Conservation (phyloP, 2,797 vertebrate species). For the Sorex maritimensis region DNA sequence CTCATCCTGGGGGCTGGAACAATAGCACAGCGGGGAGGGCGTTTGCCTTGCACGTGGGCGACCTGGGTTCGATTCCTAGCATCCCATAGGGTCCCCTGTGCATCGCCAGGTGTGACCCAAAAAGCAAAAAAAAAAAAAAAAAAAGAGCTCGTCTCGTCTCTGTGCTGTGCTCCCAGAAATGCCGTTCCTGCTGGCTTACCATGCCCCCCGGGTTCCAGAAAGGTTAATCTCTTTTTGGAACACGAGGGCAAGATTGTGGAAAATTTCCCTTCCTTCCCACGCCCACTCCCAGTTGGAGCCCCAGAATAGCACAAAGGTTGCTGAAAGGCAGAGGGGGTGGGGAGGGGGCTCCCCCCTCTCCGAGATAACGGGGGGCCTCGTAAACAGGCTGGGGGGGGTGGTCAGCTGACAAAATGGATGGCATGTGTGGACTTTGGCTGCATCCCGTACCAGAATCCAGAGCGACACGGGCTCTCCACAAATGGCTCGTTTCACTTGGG, state of each 20-base stretch:
- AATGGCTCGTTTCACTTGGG: constrained; percentile 3
- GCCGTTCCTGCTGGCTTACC: constrained; percentile 16
- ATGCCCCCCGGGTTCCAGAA: neutral
- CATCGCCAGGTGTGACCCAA: too few relatives aligned
- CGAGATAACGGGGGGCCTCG: neutral
- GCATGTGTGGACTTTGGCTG: constrained; percentile 2
- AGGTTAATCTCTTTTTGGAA: constrained; percentile 52
- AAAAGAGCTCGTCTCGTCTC: neutral
- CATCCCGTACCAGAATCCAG: neutral
- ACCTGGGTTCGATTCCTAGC: too few relatives aligned
- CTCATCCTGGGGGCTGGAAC: neutral
- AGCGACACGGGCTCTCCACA: neutral
- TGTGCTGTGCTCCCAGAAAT: neutral
- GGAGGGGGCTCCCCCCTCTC: neutral
- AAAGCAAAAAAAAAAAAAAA: too few relatives aligned
- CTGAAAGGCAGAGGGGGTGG: neutral
- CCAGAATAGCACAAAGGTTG: neutral
- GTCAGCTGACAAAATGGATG: neutral
- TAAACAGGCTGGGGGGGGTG: constrained; percentile 3
- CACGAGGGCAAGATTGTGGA: neutral
- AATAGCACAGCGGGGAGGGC: too few relatives aligned
- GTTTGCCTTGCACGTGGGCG: too few relatives aligned
- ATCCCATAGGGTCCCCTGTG: too few relatives aligned
- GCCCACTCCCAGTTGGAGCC: neutral
- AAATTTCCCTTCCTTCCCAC: constrained; percentile 55